These are phyloP conservation scores for Serilophus lunatus DNA, from an alignment of 2,113 vertebrate species.

Conservation along the genomic window DNA sequence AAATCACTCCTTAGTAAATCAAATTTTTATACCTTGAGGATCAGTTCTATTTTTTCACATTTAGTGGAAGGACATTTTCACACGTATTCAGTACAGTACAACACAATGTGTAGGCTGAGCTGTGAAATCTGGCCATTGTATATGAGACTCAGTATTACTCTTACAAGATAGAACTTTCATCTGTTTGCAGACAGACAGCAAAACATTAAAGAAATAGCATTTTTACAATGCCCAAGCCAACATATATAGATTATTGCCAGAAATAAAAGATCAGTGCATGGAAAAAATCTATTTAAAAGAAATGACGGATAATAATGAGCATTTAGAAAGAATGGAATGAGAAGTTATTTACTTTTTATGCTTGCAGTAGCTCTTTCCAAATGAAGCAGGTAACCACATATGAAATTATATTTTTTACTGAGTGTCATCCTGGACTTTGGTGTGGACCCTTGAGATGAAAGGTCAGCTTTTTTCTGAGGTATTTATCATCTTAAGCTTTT, in stretches of 20 bases:
- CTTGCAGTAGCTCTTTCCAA: not conserved
- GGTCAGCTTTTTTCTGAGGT: not conserved
- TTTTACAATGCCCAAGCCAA: not conserved
- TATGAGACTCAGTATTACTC: not conserved
- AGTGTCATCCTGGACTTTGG: not conserved
- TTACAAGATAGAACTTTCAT: not conserved
- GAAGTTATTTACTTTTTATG: not conserved
- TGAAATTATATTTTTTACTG: not conserved
- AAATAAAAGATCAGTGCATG: not conserved
- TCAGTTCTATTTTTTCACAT: not conserved
- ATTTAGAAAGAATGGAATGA: not conserved
- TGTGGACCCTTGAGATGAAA: not conserved
- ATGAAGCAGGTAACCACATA: not conserved
- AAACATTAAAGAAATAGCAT: not conserved
- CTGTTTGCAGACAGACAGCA: not conserved
- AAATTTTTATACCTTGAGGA: not conserved
- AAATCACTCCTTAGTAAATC: not conserved
- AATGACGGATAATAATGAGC: not conserved
- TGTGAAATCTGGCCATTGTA: constrained; percentile 38
- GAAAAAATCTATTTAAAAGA: not conserved
- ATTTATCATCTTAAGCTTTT: not conserved
- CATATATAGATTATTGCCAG: not conserved
- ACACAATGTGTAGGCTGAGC: not conserved
- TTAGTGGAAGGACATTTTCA: constrained; percentile 8
- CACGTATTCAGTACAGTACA: not conserved